Percentiles rank a stretch among this genome's conserved stretches.
phyloP scores from a whole-genome alignment of 2,113 vertebrate genomes.

The Patagioenas fasciata region DNA sequence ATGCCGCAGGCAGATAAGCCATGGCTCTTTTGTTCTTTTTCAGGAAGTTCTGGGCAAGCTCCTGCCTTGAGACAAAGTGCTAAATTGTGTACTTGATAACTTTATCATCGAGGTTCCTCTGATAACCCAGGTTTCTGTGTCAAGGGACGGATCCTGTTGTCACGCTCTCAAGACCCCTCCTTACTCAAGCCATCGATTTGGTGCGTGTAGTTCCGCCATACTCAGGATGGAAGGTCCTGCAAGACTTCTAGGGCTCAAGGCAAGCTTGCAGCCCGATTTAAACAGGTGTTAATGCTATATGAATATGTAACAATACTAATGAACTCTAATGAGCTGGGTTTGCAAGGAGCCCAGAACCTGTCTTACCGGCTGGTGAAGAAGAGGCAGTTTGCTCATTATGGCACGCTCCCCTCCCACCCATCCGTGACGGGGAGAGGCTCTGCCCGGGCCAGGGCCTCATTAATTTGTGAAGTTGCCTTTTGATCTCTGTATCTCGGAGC shows the following conservation, averaged over 20 bases:
- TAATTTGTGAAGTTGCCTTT: conserved; percentile 31
- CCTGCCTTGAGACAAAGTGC: not conserved
- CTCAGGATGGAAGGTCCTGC: not conserved
- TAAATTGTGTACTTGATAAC: not conserved
- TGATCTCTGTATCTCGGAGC: conserved; percentile 38
- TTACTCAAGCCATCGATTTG: not conserved
- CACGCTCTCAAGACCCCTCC: not conserved
- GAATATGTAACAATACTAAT: conserved; percentile 50
- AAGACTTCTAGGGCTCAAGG: not conserved
- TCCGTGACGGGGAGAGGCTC: not conserved
- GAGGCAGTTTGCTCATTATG: not conserved
- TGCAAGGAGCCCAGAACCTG: conserved; percentile 38
- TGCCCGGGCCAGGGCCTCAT: conserved; percentile 9
- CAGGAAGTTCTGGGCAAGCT: conserved; percentile 4
- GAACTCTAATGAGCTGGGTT: not conserved
- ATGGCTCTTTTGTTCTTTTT: conserved; percentile 34
- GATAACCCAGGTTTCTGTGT: conserved; percentile 10
- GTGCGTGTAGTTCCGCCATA: not conserved
- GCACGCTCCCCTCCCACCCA: not conserved
- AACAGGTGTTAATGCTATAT: not conserved
- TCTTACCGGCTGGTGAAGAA: conserved; percentile 49
- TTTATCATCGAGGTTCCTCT: not conserved
- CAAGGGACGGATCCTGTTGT: not conserved
- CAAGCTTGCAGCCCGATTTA: not conserved
- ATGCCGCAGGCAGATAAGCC: conserved; percentile 9